Evolutionary conservation across 1,140 invertebrate genomes (phyloP).

Genomic region (Gyrodactylus bullatarudis): DNA sequence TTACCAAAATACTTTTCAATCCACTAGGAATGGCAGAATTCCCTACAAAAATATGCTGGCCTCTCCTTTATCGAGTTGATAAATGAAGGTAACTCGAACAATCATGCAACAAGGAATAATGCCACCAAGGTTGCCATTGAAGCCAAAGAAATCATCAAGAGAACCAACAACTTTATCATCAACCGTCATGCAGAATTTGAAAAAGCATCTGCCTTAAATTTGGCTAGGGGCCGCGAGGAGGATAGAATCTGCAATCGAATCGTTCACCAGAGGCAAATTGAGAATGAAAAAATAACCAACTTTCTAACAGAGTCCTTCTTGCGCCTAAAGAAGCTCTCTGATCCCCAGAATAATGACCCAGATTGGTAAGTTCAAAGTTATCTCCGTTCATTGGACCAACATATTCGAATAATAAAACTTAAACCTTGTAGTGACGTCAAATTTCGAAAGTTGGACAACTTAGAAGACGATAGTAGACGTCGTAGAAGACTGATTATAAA

Average conservation of each 20-base stretch:
- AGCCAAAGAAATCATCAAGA: conserved; percentile 32
- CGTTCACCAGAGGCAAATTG: not conserved
- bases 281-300: not conserved
- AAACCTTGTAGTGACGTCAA: conserved; percentile 22
- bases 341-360: not conserved
- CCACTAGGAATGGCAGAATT: conserved; percentile 72
- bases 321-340: not conserved
- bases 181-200: not conserved
- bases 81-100: conserved; percentile 78
- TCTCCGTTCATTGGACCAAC: not conserved
- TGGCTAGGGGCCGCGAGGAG: not conserved
- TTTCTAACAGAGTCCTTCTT: not conserved
- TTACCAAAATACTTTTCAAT: not conserved
- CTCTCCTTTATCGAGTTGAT: conserved; percentile 94
- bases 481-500: conserved; percentile 73
- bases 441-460: conserved; percentile 82
- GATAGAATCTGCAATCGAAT: not conserved
- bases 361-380: not conserved
- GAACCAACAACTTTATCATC: not conserved
- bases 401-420: not conserved
- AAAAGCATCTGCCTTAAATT: not conserved
- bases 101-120: conserved; percentile 94
- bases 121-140: conserved; percentile 97
- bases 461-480: conserved; percentile 87
- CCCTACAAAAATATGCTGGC: conserved; percentile 88